These are phyloP conservation scores for Altica lythri DNA, from an alignment of 2,888 invertebrate genomes.

Conservation along the genomic window DNA sequence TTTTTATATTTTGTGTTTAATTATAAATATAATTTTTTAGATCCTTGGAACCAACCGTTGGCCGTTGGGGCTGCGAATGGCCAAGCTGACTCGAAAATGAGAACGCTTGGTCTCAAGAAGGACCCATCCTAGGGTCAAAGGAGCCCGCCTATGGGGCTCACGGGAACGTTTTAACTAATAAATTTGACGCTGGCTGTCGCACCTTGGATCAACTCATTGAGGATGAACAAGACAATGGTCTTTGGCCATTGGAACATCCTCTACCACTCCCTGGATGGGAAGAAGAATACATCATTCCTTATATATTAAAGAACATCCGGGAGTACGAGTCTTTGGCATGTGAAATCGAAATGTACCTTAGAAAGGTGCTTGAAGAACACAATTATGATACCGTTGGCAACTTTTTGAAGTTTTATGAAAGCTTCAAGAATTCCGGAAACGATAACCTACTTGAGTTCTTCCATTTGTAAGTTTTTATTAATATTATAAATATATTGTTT, in stretches of 20 bases:
- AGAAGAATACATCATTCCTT: slow-evolving; percentile 55
- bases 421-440: slow-evolving; percentile 67
- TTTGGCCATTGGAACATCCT: slow-evolving; percentile 72
- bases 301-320: slow-evolving; percentile 61
- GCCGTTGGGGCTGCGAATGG: slow-evolving; percentile 93
- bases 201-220: slow-evolving; percentile 45
- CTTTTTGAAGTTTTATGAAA: slow-evolving; percentile 72
- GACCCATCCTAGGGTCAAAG: slow-evolving; percentile 52
- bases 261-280: slow-evolving; percentile 80
- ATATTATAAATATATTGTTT: not conserved
- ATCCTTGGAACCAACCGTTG: slow-evolving; percentile 76
- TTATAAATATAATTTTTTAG: too few species aligned
- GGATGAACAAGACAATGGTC: slow-evolving; percentile 58
- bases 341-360: slow-evolving; percentile 78
- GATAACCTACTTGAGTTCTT: slow-evolving; percentile 73
- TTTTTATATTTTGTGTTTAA: too few species aligned
- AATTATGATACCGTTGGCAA: slow-evolving; percentile 90
- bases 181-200: slow-evolving; percentile 28
- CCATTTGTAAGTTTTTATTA: slow-evolving; percentile 58
- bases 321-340: slow-evolving; percentile 81
- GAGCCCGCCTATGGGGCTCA: slow-evolving; percentile 36
- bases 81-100: slow-evolving; percentile 93
- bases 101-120: slow-evolving; percentile 58
- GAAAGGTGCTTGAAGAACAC: slow-evolving; percentile 79
- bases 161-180: slow-evolving; percentile 29